phyloP scores from a whole-genome alignment of 2,113 vertebrate genomes.

The Perccottus glenii region DNA sequence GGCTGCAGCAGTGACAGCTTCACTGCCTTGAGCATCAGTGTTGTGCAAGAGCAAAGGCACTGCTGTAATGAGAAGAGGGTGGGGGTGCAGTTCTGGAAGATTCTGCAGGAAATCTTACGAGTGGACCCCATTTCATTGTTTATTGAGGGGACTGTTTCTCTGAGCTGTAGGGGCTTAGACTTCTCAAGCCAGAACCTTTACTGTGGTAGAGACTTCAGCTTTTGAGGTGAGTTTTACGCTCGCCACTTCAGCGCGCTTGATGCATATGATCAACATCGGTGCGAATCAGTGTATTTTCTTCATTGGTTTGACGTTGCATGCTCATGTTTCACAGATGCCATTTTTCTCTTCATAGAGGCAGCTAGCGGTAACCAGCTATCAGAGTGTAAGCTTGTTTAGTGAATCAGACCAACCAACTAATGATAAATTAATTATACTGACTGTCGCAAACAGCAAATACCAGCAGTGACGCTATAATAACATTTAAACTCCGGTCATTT shows the following conservation, averaged over 20 bases:
- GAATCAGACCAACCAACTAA: slow-evolving; percentile 3
- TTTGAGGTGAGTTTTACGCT: slow-evolving; percentile 66
- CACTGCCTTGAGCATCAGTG: slow-evolving; percentile 40
- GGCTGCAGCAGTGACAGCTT: slow-evolving; percentile 31
- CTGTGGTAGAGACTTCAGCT: slow-evolving; percentile 47
- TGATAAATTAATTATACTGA: background rate
- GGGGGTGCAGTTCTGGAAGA: slow-evolving; percentile 75
- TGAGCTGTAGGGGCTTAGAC: slow-evolving; percentile 46
- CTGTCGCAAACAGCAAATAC: background rate
- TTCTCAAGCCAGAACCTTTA: slow-evolving; percentile 43
- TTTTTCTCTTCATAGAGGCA: slow-evolving; percentile 24
- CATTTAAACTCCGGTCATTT: background rate
- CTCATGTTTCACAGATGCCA: slow-evolving; percentile 29
- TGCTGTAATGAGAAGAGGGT: slow-evolving; percentile 57
- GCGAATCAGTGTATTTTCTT: slow-evolving; percentile 9
- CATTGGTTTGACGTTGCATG: slow-evolving; percentile 43
- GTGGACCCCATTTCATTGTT: slow-evolving; percentile 68
- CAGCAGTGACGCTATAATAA: background rate
- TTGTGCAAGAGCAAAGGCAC: slow-evolving; percentile 21
- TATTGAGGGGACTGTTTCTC: slow-evolving; percentile 55
- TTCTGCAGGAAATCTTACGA: slow-evolving; percentile 68
- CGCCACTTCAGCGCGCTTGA: slow-evolving; percentile 13
- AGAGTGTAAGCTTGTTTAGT: background rate
- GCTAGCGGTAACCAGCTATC: slow-evolving; percentile 40
- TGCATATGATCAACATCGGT: slow-evolving; percentile 8